These are phyloP conservation scores for Ariolimax columbianus DNA, from an alignment of 2,888 invertebrate genomes.

Conservation along the genomic window DNA sequence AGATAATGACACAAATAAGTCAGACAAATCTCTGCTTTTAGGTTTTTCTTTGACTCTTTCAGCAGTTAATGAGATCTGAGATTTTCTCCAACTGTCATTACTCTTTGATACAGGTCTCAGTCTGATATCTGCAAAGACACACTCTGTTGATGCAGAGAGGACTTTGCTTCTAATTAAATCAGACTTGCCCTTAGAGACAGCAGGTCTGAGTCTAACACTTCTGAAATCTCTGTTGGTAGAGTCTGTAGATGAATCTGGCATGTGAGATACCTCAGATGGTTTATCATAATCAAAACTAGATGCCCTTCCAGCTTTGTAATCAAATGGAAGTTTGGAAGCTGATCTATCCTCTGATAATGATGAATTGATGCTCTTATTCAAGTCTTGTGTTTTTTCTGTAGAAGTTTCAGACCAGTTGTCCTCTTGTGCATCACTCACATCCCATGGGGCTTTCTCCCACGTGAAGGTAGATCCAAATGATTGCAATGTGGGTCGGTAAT, in stretches of 20 bases:
- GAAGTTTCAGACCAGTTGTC: not conserved
- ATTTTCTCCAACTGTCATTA: slow-evolving; percentile 25
- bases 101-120: slow-evolving; percentile 35
- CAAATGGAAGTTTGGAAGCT: not conserved
- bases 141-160: slow-evolving; percentile 43
- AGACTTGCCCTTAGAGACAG: not conserved
- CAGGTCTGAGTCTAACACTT: slow-evolving; percentile 12
- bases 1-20: too few relatives aligned
- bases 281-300: not conserved
- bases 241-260: not conserved
- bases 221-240: not conserved
- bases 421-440: not conserved
- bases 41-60: slow-evolving; percentile 4
- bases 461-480: slow-evolving; percentile 34
- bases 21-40: slow-evolving; percentile 26
- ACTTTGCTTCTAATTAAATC: slow-evolving; percentile 29
- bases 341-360: slow-evolving; percentile 4
- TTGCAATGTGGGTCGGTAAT: not conserved
- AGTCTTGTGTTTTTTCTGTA: not conserved
- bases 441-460: slow-evolving; percentile 40
- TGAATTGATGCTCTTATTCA: not conserved
- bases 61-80: slow-evolving; percentile 6
- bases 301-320: not conserved
- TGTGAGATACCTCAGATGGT: not conserved
- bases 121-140: slow-evolving; percentile 41